Conservation (phyloP, 2,888 invertebrate species). For the Microctonus aethiopoides region DNA sequence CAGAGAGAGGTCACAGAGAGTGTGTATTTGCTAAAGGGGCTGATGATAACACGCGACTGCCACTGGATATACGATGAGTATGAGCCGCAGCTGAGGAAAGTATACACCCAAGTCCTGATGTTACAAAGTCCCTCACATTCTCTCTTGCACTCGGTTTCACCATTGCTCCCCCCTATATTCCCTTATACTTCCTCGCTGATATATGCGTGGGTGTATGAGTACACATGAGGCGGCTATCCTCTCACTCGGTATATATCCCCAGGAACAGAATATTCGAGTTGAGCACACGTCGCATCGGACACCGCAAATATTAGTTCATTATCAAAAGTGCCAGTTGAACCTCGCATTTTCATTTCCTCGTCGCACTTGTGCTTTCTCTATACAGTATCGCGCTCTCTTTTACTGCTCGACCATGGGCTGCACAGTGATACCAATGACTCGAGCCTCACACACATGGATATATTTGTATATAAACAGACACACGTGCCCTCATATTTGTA, state of each 20-base stretch:
- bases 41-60: slow-evolving; percentile 58
- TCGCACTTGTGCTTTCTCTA: background rate
- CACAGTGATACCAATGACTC: background rate
- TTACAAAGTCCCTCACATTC: background rate
- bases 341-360: background rate
- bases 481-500: too few relatives aligned
- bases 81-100: slow-evolving; percentile 30
- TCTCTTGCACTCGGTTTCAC: background rate
- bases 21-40: slow-evolving; percentile 61
- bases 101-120: slow-evolving; percentile 2
- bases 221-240: slow-evolving; percentile 29
- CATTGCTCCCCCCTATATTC: background rate
- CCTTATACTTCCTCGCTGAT: slow-evolving; percentile 11
- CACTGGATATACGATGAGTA: slow-evolving; percentile 50
- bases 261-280: slow-evolving; percentile 14
- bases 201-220: slow-evolving; percentile 13
- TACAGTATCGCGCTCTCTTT: slow-evolving; percentile 24
- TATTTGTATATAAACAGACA: too few relatives aligned
- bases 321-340: slow-evolving; percentile 63
- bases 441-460: slow-evolving; percentile 46
- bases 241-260: background rate
- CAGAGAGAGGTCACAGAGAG: slow-evolving; percentile 49
- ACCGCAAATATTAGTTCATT: slow-evolving; percentile 67
- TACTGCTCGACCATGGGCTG: background rate
- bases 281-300: slow-evolving; percentile 47